phyloP scores from a whole-genome alignment of 1,140 invertebrate species.

The Papilio polyxenes region DNA sequence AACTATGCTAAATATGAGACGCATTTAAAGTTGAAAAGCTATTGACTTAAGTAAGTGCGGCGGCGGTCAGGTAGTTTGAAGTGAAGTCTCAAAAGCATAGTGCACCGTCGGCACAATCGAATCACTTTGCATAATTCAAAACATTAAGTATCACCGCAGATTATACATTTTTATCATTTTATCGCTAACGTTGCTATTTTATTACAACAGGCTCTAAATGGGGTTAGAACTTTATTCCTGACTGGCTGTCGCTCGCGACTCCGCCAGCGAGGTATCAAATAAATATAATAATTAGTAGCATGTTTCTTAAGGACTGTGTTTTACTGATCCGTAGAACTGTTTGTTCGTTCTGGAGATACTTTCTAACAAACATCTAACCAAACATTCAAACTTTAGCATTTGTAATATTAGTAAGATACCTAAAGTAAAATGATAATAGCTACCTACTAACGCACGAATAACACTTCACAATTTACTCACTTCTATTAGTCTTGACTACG shows the following conservation, averaged over 20 bases:
- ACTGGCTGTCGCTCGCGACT: not conserved
- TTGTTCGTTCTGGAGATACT: no score
- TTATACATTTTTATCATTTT: not conserved
- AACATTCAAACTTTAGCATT: no score
- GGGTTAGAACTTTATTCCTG: not conserved
- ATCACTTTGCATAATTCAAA: slow-evolving; percentile 28
- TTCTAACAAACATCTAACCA: no score
- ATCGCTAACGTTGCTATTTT: not conserved
- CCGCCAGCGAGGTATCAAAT: no score
- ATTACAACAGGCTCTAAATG: not conserved
- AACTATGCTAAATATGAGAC: slow-evolving; percentile 12
- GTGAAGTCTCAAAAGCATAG: not conserved
- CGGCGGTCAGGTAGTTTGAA: slow-evolving; percentile 22
- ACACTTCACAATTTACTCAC: no score
- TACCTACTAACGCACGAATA: no score
- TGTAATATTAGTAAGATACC: no score
- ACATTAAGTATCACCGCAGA: not conserved
- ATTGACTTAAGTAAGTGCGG: slow-evolving; percentile 12
- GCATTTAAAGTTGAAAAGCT: slow-evolving; percentile 19
- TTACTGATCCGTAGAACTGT: no score
- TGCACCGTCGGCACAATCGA: slow-evolving; percentile 6
- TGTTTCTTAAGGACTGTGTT: no score
- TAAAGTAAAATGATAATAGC: no score
- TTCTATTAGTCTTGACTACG: no score
- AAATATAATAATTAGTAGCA: no score